These are phyloP conservation scores for Callyntrura sp. DNA, from an alignment of 2,888 invertebrate genomes.

Conservation along the genomic window DNA sequence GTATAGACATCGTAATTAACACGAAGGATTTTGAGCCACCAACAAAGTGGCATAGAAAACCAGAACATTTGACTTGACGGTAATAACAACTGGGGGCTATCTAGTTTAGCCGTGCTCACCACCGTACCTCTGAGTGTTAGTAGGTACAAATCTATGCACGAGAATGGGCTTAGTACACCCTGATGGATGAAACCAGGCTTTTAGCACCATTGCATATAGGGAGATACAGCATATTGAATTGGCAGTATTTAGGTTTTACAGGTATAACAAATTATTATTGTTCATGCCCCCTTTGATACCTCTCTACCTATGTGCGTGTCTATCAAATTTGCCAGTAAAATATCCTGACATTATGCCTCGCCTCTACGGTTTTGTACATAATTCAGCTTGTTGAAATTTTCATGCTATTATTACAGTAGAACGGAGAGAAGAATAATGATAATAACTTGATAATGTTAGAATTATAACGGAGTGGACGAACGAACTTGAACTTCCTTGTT, in stretches of 20 bases:
- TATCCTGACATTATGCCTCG: neutral
- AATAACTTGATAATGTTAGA: conserved; percentile 68
- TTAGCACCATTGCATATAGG: neutral
- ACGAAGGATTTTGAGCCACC: conserved; percentile 61
- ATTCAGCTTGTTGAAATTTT: neutral
- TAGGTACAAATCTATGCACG: too few relatives aligned
- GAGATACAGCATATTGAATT: too few relatives aligned
- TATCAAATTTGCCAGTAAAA: conserved; percentile 28
- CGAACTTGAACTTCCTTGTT: conserved; percentile 77
- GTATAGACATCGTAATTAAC: conserved; percentile 73
- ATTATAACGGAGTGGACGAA: conserved; percentile 74
- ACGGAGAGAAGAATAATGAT: conserved; percentile 33
- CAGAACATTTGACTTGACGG: conserved; percentile 19
- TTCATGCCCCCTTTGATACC: too few relatives aligned
- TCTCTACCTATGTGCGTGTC: neutral
- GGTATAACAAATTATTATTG: too few relatives aligned
- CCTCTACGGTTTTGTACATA: neutral
- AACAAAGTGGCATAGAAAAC: conserved; percentile 60
- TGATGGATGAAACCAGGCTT: neutral
- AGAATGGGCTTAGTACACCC: neutral
- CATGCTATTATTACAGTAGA: conserved; percentile 23
- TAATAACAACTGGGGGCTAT: conserved; percentile 19
- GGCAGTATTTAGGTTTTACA: neutral
- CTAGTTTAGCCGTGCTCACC: too few relatives aligned
- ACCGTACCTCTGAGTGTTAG: too few relatives aligned